Conservation (phyloP, 2,113 vertebrate genomes). For the Galemys pyrenaicus region DNA sequence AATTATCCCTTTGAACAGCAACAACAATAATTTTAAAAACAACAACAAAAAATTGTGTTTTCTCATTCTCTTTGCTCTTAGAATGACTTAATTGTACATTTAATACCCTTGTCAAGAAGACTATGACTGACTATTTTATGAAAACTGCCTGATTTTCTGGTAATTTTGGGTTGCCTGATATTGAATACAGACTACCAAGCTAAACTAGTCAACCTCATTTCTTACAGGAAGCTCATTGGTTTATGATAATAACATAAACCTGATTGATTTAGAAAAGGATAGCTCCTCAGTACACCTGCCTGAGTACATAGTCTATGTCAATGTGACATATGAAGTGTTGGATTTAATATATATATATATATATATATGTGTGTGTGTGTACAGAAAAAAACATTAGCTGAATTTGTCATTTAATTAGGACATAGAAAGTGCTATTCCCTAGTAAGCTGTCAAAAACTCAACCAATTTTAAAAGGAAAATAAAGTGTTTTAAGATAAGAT, state of each 20-base stretch:
- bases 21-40: neutral
- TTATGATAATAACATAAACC: neutral
- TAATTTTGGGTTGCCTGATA: neutral
- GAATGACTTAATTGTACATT: neutral
- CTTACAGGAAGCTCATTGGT: neutral
- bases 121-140: neutral
- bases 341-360: neutral
- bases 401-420: conserved; percentile 13
- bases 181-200: neutral
- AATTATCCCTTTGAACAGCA: neutral
- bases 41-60: too few species aligned
- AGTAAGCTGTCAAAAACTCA: neutral
- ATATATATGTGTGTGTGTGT: neutral
- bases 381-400: neutral
- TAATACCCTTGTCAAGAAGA: neutral
- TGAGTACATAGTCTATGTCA: neutral
- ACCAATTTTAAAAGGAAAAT: conserved; percentile 21
- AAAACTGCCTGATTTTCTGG: neutral
- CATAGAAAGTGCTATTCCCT: neutral
- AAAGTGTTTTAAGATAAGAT: neutral
- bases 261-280: neutral
- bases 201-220: neutral
- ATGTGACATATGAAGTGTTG: neutral
- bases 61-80: neutral
- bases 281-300: neutral